Base-by-base conservation (phyloP, 2,113 vertebrate species). In the Pelvicachromis taeniatus region DNA sequence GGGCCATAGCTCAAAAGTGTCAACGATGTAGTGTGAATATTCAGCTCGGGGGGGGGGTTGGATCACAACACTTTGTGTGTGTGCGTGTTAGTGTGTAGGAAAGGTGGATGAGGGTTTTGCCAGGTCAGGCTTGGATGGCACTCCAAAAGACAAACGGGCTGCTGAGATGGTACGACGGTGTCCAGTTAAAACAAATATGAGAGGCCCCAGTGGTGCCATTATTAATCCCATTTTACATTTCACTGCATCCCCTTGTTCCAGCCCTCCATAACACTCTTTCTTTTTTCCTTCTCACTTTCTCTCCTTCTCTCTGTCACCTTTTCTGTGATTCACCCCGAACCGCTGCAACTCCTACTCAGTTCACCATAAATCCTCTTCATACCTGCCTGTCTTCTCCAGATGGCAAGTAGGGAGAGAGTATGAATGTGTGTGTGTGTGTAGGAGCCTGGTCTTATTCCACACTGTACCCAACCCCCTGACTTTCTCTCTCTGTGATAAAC, bases 141-240 rank as follows among this genome's bases (percentile, higher is more conserved):
- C 52, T 90, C 78, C 82, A 88, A 80, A 89, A 92, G 93, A 92
- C 90, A 85, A 84, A 87, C 19, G 26, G 85, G 83, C 87, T 88
- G 87, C 82, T 23, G 35, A 85, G 85, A 85, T 70, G 81, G 84
- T 93, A 87, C 75, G 77, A 88, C 55, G 58, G 10, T 48, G 81
- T 90, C 86, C 89, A 89, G 89, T 85, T 88, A 89, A 93, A 93
- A 92, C 84, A 93, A 93, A 93, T 91, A 92, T 77, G 52, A 81
- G 81, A 84, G 84, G 86, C 88, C 54, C 54, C 33, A 83, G 56
- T 84, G 82, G 86, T 84, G 48, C 78, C 88, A 83, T 85, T 91
- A 75, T 77, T 79, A 86, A 85, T 82, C 83, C 78, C 70, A 61
- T 90, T 89, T 81, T 82, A 87, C 50, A 87, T 91, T 80, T 91